Evolutionary conservation across 2,888 invertebrate genomes (phyloP), one percentile per base, ranked within the genome.

Genomic region (Ypsolopha sequella): DNA sequence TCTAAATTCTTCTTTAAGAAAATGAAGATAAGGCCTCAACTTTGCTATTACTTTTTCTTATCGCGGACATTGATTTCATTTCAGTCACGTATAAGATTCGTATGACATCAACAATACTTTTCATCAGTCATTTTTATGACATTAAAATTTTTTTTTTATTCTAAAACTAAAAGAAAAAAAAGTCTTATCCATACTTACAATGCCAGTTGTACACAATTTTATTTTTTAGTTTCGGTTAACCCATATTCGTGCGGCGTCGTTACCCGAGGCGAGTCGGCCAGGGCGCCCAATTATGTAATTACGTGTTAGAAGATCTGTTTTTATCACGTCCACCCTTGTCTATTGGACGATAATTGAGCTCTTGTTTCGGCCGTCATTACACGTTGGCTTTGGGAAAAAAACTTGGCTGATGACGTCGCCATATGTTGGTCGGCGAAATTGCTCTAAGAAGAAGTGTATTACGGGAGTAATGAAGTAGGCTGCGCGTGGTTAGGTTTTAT

Each of bases 261-360:
- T 79, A 79, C 74, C 73, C 70, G 68, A 70, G 76, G 77, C 73
- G 65, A 60, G 69, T 63, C 68, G 72, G 65, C 34, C 65, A 73
- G 73, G 80, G 76, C 72, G 72, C 81, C 68, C 85, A 84, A 86
- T 86, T 86, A 86, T 78, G 81, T 85, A 86, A 86, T 86, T 86
- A 86, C 68, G 84, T 84, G 85, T 85, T 84, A 85, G 80, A 67
- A 81, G 80, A 86, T 86, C 74, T 85, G 86, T 85, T 86, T 85
- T 86, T 86, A 86, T 82, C 86, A 84, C 84, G 81, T 86, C 82
- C 78, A 84, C 84, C 85, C 84, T 80, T 80, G 82, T 85, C 85
- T 85, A 85, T 82, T 66, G 69, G 66, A 72, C 70, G 72, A 80
- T 85, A 84, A 85, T 85, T 80, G 79, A 79, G 65, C 76, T 76